Conservation (phyloP, 2,888 invertebrate genomes). For the Caenorhabditis wallacei region DNA sequence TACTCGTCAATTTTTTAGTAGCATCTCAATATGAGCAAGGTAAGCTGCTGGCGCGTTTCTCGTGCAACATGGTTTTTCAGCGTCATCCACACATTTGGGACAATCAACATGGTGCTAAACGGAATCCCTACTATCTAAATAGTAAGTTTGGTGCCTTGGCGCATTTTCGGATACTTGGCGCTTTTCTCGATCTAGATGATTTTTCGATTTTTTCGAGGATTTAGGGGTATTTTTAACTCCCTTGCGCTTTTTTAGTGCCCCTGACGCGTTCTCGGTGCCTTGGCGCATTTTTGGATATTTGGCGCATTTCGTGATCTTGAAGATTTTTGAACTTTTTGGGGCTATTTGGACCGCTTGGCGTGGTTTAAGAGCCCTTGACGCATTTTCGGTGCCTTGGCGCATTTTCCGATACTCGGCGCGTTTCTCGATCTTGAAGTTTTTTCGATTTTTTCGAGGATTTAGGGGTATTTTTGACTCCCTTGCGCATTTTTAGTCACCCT, state of each 20-base stretch:
- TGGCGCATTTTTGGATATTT: conserved; percentile 1
- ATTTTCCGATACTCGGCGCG: background rate
- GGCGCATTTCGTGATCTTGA: background rate
- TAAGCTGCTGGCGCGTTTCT: background rate
- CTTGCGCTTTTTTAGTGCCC: too few relatives aligned
- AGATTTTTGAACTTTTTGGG: background rate
- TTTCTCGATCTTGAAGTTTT: conserved; percentile 11
- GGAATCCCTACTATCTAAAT: background rate
- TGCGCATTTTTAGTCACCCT: too few relatives aligned
- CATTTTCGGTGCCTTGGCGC: background rate
- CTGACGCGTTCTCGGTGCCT: conserved; percentile 2
- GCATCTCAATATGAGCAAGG: conserved; percentile 2
- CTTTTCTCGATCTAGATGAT: background rate
- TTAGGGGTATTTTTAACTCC: background rate
- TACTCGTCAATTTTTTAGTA: background rate
- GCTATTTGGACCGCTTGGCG: background rate
- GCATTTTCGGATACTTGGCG: conserved; percentile 1
- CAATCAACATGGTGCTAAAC: conserved; percentile 10
- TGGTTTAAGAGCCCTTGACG: too few relatives aligned
- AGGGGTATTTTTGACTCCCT: too few relatives aligned
- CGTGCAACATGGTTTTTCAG: conserved; percentile 2
- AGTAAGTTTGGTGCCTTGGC: background rate
- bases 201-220: conserved; percentile 8
- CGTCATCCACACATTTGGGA: conserved; percentile 48
- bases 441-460: too few relatives aligned